Base-by-base conservation (phyloP, 2,888 invertebrate genomes). In the Hydriomena furcata region DNA sequence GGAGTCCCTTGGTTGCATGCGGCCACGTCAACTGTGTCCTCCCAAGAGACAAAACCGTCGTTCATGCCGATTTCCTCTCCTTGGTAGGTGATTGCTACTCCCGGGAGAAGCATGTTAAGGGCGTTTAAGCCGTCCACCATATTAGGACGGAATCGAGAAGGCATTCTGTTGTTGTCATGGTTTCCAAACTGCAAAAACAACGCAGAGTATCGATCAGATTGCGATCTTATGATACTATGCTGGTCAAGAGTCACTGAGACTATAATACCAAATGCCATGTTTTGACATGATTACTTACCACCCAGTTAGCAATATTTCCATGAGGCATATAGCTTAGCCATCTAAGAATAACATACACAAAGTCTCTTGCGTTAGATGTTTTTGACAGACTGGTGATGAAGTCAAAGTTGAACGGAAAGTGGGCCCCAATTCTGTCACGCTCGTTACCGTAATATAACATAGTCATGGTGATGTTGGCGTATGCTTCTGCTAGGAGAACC, bases 31-130 rank as follows among this genome's bases (percentile, higher is more conserved):
- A 91, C 81, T 0, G 93, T 93, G 42, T 93, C 91, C 3, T 91
- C 81, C 81, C 89, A 93, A 52, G 91, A 86, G 38, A 93, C 88
- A 51, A 73, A 77, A 0, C 91, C 92, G 59, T 95, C 92, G 24
- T 81, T 78, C 94, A 95, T 94, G 0, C 94, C 95, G 13, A 96
- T 93, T 76, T 96, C 95, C 66, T 96, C 95, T 0, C 96, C 96
- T 66, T 97, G 95, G 79, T 97, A 97, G 0, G 94, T 94, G n/a
- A 96, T 91, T 0, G 94, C 92, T 0, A 94, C 93, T 23, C 97
- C 97, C 0, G 96, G 96, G 11, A 97, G 81, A 7, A 95, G 74
- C 69, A 95, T 88, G 48, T 93, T 91, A 41, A 97, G 78, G 65
- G 94, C 92, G 71, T 94, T 95, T 3, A 95, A 72, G 0, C 93